Percentiles rank a stretch among this genome's conserved stretches.
These are phyloP conservation scores for Heliconius sara DNA, from an alignment of 2,888 invertebrate genomes.

Conservation along the genomic window DNA sequence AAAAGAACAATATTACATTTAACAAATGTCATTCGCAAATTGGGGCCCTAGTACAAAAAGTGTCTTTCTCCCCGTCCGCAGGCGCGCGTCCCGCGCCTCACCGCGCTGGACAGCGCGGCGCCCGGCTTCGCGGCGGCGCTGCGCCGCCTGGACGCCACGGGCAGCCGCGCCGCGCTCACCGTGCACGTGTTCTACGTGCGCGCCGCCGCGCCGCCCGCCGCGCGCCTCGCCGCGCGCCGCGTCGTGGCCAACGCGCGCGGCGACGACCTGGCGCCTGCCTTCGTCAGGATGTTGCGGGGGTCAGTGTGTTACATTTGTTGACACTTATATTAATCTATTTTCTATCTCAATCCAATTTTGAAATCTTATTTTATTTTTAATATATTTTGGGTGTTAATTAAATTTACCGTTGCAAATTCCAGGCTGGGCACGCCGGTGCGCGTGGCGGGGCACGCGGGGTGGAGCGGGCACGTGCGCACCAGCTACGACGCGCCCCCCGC, in stretches of 20 bases:
- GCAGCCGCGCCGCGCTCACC: conserved; percentile 94
- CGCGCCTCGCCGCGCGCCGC: conserved; percentile 85
- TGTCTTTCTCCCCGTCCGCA: conserved; percentile 39
- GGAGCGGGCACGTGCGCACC: conserved; percentile 95
- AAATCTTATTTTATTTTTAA: no score
- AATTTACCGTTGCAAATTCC: conserved; percentile 46
- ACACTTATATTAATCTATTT: no score
- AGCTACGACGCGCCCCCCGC: conserved; percentile 87
- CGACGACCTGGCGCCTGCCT: conserved; percentile 86
- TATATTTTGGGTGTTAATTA: background rate
- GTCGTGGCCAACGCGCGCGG: conserved; percentile 58
- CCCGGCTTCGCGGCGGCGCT: conserved; percentile 91
- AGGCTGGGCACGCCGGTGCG: conserved; percentile 95
- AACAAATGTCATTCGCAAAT: no score
- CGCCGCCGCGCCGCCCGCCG: conserved; percentile 91
- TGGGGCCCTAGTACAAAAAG: no score
- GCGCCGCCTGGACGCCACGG: conserved; percentile 92
- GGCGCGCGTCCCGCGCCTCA: conserved; percentile 82
- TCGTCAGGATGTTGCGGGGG: conserved; percentile 81
- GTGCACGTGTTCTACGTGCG: conserved; percentile 97
- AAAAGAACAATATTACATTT: no score
- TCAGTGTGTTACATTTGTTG: conserved; percentile 58
- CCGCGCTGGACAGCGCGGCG: conserved; percentile 88
- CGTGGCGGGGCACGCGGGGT: conserved; percentile 94
- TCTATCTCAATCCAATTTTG: no score